Evolutionary conservation across 2,888 invertebrate genomes (phyloP).

Genomic region (Zygothrica quintamaculata): DNA sequence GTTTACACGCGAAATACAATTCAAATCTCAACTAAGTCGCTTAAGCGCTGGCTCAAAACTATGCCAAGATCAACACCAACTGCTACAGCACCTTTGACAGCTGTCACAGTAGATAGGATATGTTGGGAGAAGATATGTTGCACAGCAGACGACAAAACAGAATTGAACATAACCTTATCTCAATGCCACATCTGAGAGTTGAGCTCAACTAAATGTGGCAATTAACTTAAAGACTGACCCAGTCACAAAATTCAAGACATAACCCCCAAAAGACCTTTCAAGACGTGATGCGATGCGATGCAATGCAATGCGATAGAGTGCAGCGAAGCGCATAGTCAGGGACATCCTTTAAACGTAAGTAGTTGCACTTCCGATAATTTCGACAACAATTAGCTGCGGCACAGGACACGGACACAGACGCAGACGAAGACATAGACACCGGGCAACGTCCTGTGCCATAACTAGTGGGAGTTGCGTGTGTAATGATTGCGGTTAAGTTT

Average conservation of each 20-base stretch:
- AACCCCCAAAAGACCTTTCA: not conserved
- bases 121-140: not conserved
- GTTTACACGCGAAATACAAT: slow-evolving; percentile 26
- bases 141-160: not conserved
- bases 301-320: slow-evolving; percentile 10
- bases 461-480: slow-evolving; percentile 63
- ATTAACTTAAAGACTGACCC: slow-evolving; percentile 60
- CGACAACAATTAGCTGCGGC: slow-evolving; percentile 53
- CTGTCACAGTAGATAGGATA: slow-evolving; percentile 4
- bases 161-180: slow-evolving; percentile 45
- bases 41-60: slow-evolving; percentile 18
- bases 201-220: slow-evolving; percentile 66
- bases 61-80: slow-evolving; percentile 14
- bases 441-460: slow-evolving; percentile 7
- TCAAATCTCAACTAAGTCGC: slow-evolving; percentile 67
- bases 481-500: slow-evolving; percentile 72
- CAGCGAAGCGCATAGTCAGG: slow-evolving; percentile 61
- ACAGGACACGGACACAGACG: slow-evolving; percentile 32
- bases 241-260: slow-evolving; percentile 2
- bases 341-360: slow-evolving; percentile 61
- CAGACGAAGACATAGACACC: not conserved
- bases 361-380: slow-evolving; percentile 67
- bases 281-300: slow-evolving; percentile 27
- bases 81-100: slow-evolving; percentile 4
- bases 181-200: slow-evolving; percentile 31